Percentiles rank a stretch among this genome's conserved stretches.
Evolutionary conservation across 2,113 vertebrate species (phyloP).

Genomic region (Cinclus mexicanus): DNA sequence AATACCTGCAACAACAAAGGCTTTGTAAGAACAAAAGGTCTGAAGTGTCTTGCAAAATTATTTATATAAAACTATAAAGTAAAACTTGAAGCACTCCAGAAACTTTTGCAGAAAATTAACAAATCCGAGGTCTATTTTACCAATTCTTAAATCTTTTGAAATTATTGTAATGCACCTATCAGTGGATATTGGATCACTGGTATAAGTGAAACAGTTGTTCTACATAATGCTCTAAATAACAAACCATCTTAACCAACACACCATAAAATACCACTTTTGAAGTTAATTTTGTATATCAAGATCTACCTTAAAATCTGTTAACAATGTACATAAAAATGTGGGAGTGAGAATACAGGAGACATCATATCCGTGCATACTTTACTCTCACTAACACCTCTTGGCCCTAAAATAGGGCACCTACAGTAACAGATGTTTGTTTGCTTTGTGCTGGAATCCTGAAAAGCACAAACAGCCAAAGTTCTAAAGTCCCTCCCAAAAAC

Average conservation of each 20-base stretch:
- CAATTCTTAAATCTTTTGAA: background rate
- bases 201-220: background rate
- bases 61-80: background rate
- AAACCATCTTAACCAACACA: background rate
- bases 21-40: background rate
- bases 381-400: background rate
- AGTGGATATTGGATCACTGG: background rate
- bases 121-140: background rate
- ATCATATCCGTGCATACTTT: background rate
- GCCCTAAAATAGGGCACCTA: background rate
- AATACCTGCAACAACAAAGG: background rate
- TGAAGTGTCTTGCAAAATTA: background rate
- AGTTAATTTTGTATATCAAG: background rate
- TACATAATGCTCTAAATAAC: background rate
- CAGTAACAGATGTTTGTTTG: background rate
- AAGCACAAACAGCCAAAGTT: background rate
- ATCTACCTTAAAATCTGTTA: background rate
- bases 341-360: background rate
- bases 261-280: background rate
- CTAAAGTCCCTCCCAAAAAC: background rate
- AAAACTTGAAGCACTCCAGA: background rate
- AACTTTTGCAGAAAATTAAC: background rate
- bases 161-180: background rate
- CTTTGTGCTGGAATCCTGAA: background rate
- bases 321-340: background rate